Evolutionary conservation across 2,888 invertebrate genomes (phyloP), one percentile per base, ranked within the genome.

Genomic region (Acholoe squamosa): DNA sequence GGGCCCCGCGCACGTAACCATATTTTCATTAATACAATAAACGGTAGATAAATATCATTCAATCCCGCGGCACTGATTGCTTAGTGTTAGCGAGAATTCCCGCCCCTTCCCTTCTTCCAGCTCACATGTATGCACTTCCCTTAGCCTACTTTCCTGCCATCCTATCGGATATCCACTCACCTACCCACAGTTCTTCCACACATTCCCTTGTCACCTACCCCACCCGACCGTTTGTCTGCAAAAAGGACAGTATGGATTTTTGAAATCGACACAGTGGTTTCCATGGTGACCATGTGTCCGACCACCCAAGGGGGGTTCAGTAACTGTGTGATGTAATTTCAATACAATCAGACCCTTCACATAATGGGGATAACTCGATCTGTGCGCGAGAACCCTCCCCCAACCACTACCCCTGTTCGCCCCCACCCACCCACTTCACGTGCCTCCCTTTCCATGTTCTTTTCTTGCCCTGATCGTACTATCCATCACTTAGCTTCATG

Each of bases 11-110:
- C 80, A 80, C 80, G 80, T 86, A 86, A 86, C 86, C 56, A 86
- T 54, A 86, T 86, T 86, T 54, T 56, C 86, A 86, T 86, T 52
- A 86, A 86, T 86, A 86, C 33, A 86, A 86, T 86, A 86, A 86
- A 86, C 54, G 86, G 54, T 86, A 33, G 86, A 86, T 86, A 86
- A 86, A 86, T 86, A 86, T 86, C 86, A 28, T 31, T 56, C 86
- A 52, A 51, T 86, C 86, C 86, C 56, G 54, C 84, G 84, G 43
- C 71, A 71, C 71, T 71, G 71, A 71, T 71, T 71, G 71, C 71
- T 71, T 71, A 71, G 71, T 71, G 71, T 71, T 71, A 71, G 71
- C n/a, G 28, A 71, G 71, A 71, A 71, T 71, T 71, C 71, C 71
- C 71, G 1, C 34, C 80, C 76, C 31, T 76, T 28, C 31, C 25